These are phyloP conservation scores for Ametastegia equiseti DNA, from an alignment of 2,888 invertebrate species.

Conservation along the genomic window DNA sequence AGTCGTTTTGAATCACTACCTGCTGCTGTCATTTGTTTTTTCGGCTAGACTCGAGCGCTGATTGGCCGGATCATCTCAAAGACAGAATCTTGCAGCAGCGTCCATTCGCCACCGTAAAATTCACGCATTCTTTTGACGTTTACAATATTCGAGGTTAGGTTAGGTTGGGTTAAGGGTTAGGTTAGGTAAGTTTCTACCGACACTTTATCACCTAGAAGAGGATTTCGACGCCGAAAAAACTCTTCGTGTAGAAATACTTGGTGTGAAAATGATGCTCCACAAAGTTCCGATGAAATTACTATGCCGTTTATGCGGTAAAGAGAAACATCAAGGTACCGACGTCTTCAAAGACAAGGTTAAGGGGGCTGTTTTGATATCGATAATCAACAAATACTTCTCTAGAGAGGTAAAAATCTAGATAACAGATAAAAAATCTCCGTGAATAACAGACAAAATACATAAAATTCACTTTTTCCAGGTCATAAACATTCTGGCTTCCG, in stretches of 20 bases:
- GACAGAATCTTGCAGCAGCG: too few relatives aligned
- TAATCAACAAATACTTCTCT: constrained; percentile 71
- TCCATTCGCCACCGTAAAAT: not conserved
- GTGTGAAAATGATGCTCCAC: constrained; percentile 3
- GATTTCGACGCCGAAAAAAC: too few relatives aligned
- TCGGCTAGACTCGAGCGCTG: too few relatives aligned
- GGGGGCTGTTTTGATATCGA: constrained; percentile 70
- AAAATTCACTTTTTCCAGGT: constrained; percentile 61
- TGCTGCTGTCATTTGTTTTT: too few relatives aligned
- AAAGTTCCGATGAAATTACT: constrained; percentile 56
- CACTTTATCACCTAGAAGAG: too few relatives aligned
- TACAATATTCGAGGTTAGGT: not conserved
- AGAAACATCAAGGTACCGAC: constrained; percentile 70
- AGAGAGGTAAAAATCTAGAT: constrained; percentile 65
- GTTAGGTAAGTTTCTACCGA: not conserved
- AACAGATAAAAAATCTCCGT: not conserved
- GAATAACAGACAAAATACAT: not conserved
- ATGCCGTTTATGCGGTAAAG: constrained; percentile 71
- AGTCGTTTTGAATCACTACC: too few relatives aligned
- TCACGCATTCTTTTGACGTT: constrained; percentile 3
- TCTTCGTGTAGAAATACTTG: too few relatives aligned
- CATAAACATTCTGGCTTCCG: constrained; percentile 67
- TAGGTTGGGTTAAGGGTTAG: not conserved
- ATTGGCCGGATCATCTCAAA: too few relatives aligned
- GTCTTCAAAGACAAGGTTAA: constrained; percentile 70